Evolutionary conservation across 2,888 invertebrate genomes (phyloP).

Genomic region (Ormia ochracea): DNA sequence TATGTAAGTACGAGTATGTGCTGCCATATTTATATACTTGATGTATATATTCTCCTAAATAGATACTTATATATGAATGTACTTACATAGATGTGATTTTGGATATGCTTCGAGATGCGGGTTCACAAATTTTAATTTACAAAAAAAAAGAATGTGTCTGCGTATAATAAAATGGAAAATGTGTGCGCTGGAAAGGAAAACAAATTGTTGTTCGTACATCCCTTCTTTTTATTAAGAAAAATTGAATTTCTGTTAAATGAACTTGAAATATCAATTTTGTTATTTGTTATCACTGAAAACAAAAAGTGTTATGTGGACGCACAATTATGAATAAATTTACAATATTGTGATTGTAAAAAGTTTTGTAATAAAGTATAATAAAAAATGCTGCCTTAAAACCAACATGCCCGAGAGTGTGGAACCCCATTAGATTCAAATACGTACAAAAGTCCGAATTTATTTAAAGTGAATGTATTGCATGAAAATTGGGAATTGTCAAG

Average conservation of each 20-base stretch:
- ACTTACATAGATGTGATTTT: no score
- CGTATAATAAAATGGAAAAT: slow-evolving; percentile 1
- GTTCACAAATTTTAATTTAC: no score
- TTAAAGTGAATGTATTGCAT: slow-evolving; percentile 28
- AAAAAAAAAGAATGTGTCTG: no score
- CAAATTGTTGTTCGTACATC: background rate
- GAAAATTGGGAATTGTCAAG: slow-evolving; percentile 4
- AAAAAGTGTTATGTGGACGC: background rate
- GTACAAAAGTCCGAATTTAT: background rate
- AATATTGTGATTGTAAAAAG: slow-evolving; percentile 16
- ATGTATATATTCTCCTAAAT: no score
- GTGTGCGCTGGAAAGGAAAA: slow-evolving; percentile 20
- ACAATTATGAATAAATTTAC: slow-evolving; percentile 24
- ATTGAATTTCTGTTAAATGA: slow-evolving; percentile 50
- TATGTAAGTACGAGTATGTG: no score
- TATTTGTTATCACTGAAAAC: slow-evolving; percentile 13
- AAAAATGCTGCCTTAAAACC: background rate
- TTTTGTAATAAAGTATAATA: background rate
- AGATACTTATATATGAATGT: no score
- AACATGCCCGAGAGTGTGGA: background rate
- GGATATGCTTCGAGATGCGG: no score
- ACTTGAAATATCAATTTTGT: slow-evolving; percentile 49
- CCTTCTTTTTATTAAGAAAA: slow-evolving; percentile 23
- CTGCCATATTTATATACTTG: no score
- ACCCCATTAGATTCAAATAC: background rate